Evolutionary conservation across 1,140 invertebrate species (phyloP).

Genomic region (Daktulosphaira vitifoliae): DNA sequence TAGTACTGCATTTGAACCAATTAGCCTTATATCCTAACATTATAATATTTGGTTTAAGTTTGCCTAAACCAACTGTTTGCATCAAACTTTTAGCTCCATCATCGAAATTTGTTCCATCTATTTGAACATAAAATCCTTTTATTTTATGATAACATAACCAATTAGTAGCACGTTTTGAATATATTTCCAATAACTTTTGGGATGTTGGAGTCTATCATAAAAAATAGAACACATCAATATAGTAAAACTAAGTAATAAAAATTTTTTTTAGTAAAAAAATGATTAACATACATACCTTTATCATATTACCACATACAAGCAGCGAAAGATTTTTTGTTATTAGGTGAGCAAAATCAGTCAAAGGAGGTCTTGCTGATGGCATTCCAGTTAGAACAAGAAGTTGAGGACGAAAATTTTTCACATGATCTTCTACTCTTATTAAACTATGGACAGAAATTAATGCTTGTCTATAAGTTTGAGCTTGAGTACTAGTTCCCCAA

Average conservation of each 20-base stretch:
- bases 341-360: conserved; percentile 82
- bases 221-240: conserved; percentile 22
- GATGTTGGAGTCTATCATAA: conserved; percentile 4
- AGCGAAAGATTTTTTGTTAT: conserved; percentile 92
- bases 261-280: neutral
- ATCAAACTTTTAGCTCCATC: conserved; percentile 63
- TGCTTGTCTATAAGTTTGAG: conserved; percentile 88
- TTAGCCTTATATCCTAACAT: conserved; percentile 90
- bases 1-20: conserved; percentile 66
- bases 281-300: conserved; percentile 51
- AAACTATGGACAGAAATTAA: conserved; percentile 73
- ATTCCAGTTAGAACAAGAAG: conserved; percentile 77
- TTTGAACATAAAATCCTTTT: conserved; percentile 79
- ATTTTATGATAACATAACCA: conserved; percentile 55
- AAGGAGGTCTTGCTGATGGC: conserved; percentile 68
- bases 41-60: conserved; percentile 85
- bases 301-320: conserved; percentile 81
- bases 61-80: conserved; percentile 79
- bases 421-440: conserved; percentile 82
- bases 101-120: conserved; percentile 72
- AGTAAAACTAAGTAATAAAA: neutral
- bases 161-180: conserved; percentile 22
- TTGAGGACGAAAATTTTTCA: conserved; percentile 93
- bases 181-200: conserved; percentile 16
- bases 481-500: conserved; percentile 96